Evolutionary conservation across 1,140 invertebrate genomes (phyloP).

Genomic region (Reticulitermes speratus): DNA sequence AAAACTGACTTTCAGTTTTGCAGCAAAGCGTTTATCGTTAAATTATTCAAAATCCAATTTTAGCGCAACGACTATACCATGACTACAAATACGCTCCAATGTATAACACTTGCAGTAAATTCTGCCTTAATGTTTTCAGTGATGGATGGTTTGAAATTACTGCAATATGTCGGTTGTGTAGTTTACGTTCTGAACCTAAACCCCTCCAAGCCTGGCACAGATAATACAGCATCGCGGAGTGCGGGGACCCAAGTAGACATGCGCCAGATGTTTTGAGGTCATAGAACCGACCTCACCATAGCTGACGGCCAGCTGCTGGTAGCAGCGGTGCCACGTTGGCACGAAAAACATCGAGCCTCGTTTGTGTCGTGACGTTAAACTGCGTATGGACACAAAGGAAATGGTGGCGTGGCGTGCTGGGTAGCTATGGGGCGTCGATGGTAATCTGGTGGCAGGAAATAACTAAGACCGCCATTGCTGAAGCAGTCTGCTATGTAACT

Average conservation of each 20-base stretch:
- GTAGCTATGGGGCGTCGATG: no score
- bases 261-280: slow-evolving; percentile 13
- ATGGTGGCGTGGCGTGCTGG: background rate
- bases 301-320: no score
- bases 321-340: slow-evolving; percentile 1
- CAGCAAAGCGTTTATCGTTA: no score
- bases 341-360: background rate
- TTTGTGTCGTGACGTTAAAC: no score
- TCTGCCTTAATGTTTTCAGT: background rate
- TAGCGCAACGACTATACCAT: no score
- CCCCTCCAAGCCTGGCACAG: background rate
- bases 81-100: no score
- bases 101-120: background rate
- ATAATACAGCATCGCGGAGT: background rate
- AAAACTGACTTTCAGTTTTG: no score
- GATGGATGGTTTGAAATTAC: background rate
- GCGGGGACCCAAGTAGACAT: background rate
- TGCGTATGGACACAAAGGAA: background rate
- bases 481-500: no score
- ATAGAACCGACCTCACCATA: background rate
- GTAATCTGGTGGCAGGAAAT: no score
- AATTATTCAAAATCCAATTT: no score
- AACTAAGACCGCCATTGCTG: no score
- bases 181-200: background rate
- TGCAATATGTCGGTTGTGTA: background rate